These are phyloP conservation scores for Polyommatus iphigenia DNA, from an alignment of 2,888 invertebrate genomes.

Conservation along the genomic window DNA sequence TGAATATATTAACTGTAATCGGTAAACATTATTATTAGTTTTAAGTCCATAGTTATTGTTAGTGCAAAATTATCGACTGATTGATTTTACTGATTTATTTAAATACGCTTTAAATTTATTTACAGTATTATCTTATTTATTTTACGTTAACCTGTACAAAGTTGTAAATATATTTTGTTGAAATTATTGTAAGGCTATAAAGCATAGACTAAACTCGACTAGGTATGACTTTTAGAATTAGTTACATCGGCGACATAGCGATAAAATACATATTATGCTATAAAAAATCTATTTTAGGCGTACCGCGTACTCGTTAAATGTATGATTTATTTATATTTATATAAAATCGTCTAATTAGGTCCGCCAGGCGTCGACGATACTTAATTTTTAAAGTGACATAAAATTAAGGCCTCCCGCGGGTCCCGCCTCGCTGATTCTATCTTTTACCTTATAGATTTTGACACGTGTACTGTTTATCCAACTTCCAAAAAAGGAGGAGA, in stretches of 20 bases:
- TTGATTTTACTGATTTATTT: constrained; percentile 43
- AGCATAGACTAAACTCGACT: constrained; percentile 46
- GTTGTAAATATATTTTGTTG: constrained; percentile 68
- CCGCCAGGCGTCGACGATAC: background rate
- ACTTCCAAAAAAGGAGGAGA: no score
- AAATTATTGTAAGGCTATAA: constrained; percentile 41
- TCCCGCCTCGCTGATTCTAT: background rate
- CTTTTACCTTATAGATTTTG: background rate
- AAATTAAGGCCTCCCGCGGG: background rate
- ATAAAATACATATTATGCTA: background rate
- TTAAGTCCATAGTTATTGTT: constrained; percentile 37
- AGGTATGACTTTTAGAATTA: constrained; percentile 19
- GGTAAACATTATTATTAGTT: background rate
- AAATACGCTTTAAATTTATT: constrained; percentile 65
- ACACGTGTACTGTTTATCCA: no score
- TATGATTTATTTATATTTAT: background rate
- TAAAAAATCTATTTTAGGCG: background rate
- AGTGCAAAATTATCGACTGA: constrained; percentile 74
- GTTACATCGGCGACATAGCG: background rate
- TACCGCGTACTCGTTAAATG: background rate
- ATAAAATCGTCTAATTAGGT: background rate
- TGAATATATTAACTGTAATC: background rate
- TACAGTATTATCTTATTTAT: constrained; percentile 76
- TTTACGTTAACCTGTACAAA: constrained; percentile 63
- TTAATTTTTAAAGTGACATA: background rate